Evolutionary conservation across 2,888 invertebrate species (phyloP), one percentile per base, ranked within the genome.

Genomic region (Parnassius smintheus): DNA sequence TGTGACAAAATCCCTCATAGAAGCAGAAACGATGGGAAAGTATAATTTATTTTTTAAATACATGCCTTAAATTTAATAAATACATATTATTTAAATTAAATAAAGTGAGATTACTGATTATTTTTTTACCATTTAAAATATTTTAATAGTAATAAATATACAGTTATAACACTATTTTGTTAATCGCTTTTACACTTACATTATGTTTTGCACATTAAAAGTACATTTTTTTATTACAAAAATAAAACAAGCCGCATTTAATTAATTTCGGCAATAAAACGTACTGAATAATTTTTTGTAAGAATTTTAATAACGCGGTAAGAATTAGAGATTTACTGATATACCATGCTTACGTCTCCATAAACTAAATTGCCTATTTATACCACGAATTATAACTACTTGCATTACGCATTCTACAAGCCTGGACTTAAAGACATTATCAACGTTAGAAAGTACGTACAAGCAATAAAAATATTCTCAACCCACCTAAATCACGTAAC

Each of bases 401-500:
- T 48, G 56, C 54, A 44, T 64, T 57, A 64, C 64, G 61, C 62
- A 59, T 46, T 57, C 48, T 57, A 56, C 42, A 42, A 54, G 44
- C 1, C 13, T 18, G 49, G 56, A 52, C 52, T 59, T 59, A 7
- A 58, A 56, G 22, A 13, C 9, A 44, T 45, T 44, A 55, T 59
- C 55, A 59, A 55, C 35, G 8, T 48, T 59, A 55, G 60, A 57
- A 64, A 64, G 56, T 56, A 58, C 22, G 9, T 48, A 48, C 18
- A 42, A 61, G 51, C 46, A 18, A 53, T 62, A 62, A 57, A 56
- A 62, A 53, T 46, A 18, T 56, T 56, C 48, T 50, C 25, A 56
- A 52, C 56, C 35, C 46, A 53, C 61, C 65, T 71, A 75, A 76
- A 77, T 74, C 77, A 80, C 75, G 46, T 52, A 52, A 56, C 13